Conservation (phyloP, 2,888 invertebrate species). For the Pandemis cinnamomeana region DNA sequence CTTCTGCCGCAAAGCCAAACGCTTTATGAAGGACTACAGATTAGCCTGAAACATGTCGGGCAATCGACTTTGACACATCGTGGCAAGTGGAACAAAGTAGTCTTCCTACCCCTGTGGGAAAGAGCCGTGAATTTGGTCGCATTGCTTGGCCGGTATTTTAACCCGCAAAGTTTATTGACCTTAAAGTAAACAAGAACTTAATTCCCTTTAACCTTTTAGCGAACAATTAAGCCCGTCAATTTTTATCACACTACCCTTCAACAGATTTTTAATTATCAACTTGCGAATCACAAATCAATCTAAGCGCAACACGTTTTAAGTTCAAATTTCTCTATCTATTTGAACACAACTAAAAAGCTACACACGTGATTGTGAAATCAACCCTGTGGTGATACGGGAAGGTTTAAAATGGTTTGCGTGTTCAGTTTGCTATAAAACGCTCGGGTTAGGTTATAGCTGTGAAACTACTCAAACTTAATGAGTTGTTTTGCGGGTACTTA, state of each 20-base stretch:
- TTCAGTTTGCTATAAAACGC: slow-evolving; percentile 6
- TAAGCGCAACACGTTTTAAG: neutral
- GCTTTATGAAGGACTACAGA: too few species aligned
- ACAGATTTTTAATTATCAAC: slow-evolving; percentile 32
- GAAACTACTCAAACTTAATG: slow-evolving; percentile 30
- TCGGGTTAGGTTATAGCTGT: slow-evolving; percentile 30
- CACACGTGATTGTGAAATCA: neutral
- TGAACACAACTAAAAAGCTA: neutral
- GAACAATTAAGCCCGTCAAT: slow-evolving; percentile 28
- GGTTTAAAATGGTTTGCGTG: neutral
- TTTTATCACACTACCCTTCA: slow-evolving; percentile 31
- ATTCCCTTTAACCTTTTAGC: slow-evolving; percentile 25
- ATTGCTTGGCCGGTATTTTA: neutral
- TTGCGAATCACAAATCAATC: slow-evolving; percentile 8
- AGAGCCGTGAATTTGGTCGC: too few species aligned
- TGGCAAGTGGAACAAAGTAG: too few species aligned
- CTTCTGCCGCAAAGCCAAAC: too few species aligned
- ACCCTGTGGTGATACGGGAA: neutral
- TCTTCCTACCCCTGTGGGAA: too few species aligned
- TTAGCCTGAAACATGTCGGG: too few species aligned
- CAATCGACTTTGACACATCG: too few species aligned
- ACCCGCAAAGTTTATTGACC: neutral
- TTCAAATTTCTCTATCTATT: neutral
- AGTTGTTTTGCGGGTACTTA: neutral
- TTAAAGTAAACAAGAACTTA: slow-evolving; percentile 18